Percentiles rank a stretch among this genome's conserved stretches.
These are phyloP conservation scores for Ia io DNA, from an alignment of 2,113 vertebrate species.

Conservation along the genomic window DNA sequence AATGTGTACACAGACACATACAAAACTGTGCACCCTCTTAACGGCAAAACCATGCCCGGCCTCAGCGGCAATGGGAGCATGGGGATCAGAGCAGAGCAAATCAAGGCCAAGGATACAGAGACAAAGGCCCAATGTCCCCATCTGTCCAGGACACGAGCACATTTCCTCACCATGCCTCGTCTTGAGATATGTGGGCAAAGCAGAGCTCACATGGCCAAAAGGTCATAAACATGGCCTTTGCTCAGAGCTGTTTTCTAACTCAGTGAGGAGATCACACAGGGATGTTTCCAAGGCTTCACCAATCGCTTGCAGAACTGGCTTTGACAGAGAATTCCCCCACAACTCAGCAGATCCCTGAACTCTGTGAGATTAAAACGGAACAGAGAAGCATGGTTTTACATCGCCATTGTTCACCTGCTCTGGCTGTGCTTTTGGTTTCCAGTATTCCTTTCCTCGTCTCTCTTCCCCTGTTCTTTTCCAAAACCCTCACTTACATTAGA, in stretches of 20 bases:
- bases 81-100: not conserved
- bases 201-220: not conserved
- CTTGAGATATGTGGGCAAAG: not conserved
- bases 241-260: not conserved
- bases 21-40: not conserved
- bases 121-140: not conserved
- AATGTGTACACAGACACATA: not conserved
- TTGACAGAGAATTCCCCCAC: slow-evolving; percentile 23
- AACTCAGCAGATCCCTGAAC: not conserved
- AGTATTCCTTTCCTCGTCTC: not conserved
- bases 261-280: not conserved
- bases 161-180: not conserved
- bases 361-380: not conserved
- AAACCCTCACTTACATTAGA: not conserved
- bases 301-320: not conserved
- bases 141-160: not conserved
- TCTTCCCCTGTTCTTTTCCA: not conserved
- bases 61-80: not conserved
- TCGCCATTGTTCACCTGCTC: not conserved
- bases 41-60: not conserved
- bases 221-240: not conserved
- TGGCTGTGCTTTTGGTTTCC: not conserved
- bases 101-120: not conserved
- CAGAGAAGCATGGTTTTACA: not conserved
- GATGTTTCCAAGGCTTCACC: not conserved